Evolutionary conservation across 2,797 vertebrate species (phyloP).

Genomic region (Hozukius guyotensis): DNA sequence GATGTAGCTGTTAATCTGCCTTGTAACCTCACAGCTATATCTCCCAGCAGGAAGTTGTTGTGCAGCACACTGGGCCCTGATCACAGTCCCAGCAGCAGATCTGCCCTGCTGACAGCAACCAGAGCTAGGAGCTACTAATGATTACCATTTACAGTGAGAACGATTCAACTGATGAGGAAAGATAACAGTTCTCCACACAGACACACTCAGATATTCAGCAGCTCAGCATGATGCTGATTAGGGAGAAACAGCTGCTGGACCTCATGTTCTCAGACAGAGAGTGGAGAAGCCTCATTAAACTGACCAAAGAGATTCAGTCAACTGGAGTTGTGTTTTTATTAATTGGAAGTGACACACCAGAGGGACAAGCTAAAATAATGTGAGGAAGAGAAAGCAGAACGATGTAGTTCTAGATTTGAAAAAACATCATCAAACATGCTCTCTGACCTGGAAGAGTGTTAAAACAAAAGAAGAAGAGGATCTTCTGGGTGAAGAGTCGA

Average conservation of each 20-base stretch:
- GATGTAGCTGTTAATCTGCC: background rate
- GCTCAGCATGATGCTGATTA: conserved; percentile 1
- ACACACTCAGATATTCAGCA: background rate
- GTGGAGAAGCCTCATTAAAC: background rate
- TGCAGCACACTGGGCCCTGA: background rate
- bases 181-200: background rate
- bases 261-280: background rate
- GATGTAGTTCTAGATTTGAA: background rate
- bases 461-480: background rate
- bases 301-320: background rate
- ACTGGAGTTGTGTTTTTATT: background rate
- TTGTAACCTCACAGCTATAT: background rate
- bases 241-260: conserved; percentile 3
- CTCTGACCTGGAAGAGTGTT: background rate
- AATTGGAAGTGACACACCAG: background rate
- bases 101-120: background rate
- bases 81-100: conserved; percentile 8
- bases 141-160: background rate
- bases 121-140: background rate
- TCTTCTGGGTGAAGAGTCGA: background rate
- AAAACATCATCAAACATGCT: background rate
- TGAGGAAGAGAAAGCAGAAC: background rate
- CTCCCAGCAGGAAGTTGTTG: conserved; percentile 3
- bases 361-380: background rate
- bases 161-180: background rate